Evolutionary conservation across 2,888 invertebrate species (phyloP).

Genomic region (Lamellibrachia satsuma): DNA sequence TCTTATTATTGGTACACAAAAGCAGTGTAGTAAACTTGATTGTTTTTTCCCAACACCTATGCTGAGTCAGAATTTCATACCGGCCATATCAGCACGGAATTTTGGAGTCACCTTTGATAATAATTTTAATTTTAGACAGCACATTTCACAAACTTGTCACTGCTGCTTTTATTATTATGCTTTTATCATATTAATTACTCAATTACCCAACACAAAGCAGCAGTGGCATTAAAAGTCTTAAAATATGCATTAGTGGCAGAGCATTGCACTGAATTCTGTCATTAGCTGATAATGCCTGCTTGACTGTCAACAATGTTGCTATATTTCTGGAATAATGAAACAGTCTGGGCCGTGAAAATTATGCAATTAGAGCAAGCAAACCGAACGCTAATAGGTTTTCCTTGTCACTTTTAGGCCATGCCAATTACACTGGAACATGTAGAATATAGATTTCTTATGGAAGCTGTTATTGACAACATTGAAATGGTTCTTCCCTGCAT

Average conservation of each 20-base stretch:
- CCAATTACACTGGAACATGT: background rate
- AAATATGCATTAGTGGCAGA: background rate
- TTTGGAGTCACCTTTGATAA: no score
- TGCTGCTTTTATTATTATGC: background rate
- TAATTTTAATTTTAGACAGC: no score
- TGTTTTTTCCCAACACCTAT: no score
- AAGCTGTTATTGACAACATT: background rate
- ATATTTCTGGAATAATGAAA: conserved; percentile 4
- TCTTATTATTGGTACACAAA: no score
- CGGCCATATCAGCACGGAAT: no score
- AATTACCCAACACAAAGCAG: background rate
- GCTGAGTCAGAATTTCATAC: no score
- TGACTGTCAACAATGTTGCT: background rate
- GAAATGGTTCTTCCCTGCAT: background rate
- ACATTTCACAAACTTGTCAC: no score
- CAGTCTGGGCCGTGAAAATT: background rate
- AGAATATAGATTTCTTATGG: background rate
- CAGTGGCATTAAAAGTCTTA: background rate
- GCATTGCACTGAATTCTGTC: background rate
- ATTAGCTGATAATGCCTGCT: background rate
- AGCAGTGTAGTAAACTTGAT: no score
- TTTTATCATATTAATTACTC: background rate
- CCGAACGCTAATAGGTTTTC: background rate
- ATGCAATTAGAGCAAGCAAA: background rate
- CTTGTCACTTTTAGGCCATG: background rate